Base-by-base conservation (phyloP, 2,797 vertebrate genomes). In the Pangasius larnaudii region DNA sequence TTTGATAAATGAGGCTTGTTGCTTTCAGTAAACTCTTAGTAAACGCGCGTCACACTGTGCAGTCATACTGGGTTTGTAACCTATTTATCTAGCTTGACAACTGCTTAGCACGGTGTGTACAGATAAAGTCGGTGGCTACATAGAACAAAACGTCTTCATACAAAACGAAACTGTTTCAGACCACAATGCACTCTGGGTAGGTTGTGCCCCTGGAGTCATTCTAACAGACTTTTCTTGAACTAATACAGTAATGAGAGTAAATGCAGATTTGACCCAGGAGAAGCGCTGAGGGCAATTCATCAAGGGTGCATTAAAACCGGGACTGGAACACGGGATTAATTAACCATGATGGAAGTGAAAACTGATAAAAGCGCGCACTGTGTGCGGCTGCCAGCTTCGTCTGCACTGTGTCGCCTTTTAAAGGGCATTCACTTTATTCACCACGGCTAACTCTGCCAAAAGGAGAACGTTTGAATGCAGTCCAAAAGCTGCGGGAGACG, bases 401-500 rank as follows among this genome's bases (percentile, higher is more conserved):
- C 85, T 88, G 46, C 85, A 11, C 61, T 7, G 80, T 46, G 81
- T 67, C 18, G 81, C 53, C 71, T 81, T 80, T 87, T 87, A 84
- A 89, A 90, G 85, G 87, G 69, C 58, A 87, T 33, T 87, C 88
- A 88, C 72, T 90, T 88, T 78, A 56, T 80, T 81, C 53, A 61
- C 16, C 59, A 72, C 61, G 33, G 30, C 18, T 75, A 51, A 80
- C 81, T 71, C 36, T 82, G 88, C 89, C 90, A 92, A 79, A 53
- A 83, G 53, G 61, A 74, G 56, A 86, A 13, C 81, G 51, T 85
- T 82, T 83, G 90, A 90, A 87, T 84, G 86, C 69, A 88, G 90
- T 89, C 87, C 81, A 85, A 58, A 89, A 80, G 86, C 87, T 89
- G 88, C 87, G 88, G 90, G 90, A 89, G 81, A 88, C 72, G 65